phyloP scores from a whole-genome alignment of 2,113 vertebrate species.

The Puffinus mauretanicus region DNA sequence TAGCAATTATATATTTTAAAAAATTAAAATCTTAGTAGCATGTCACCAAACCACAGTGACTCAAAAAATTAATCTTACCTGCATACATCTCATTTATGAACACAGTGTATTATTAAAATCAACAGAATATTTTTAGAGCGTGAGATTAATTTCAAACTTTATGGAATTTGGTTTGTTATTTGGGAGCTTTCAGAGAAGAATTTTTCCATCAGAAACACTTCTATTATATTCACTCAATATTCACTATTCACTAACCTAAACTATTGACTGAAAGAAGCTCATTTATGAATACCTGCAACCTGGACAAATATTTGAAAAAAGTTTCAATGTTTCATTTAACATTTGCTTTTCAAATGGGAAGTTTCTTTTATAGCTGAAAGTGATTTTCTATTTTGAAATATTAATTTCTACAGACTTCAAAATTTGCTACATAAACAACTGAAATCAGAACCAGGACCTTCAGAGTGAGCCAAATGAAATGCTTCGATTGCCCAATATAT shows the following conservation, averaged over 20 bases:
- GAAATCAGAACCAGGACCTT: not conserved
- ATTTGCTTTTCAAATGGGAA: not conserved
- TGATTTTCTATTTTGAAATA: not conserved
- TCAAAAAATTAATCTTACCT: not conserved
- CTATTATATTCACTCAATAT: not conserved
- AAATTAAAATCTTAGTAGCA: not conserved
- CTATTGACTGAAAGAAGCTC: not conserved
- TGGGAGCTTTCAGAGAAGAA: not conserved
- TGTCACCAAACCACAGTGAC: not conserved
- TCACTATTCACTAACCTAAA: not conserved
- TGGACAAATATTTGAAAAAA: not conserved
- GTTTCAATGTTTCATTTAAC: not conserved
- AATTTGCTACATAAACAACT: not conserved
- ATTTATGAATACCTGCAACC: not conserved
- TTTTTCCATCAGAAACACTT: not conserved
- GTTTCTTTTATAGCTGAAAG: not conserved
- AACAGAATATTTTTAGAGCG: not conserved
- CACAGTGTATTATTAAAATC: not conserved
- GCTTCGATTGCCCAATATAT: not conserved
- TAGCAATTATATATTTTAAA: not conserved
- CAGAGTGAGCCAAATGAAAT: not conserved
- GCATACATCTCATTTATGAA: not conserved
- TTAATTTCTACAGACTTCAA: not conserved
- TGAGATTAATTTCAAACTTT: not conserved
- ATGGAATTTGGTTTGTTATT: not conserved